Evolutionary conservation across 2,113 vertebrate genomes (phyloP).

Genomic region (Sphyrna mokarran): DNA sequence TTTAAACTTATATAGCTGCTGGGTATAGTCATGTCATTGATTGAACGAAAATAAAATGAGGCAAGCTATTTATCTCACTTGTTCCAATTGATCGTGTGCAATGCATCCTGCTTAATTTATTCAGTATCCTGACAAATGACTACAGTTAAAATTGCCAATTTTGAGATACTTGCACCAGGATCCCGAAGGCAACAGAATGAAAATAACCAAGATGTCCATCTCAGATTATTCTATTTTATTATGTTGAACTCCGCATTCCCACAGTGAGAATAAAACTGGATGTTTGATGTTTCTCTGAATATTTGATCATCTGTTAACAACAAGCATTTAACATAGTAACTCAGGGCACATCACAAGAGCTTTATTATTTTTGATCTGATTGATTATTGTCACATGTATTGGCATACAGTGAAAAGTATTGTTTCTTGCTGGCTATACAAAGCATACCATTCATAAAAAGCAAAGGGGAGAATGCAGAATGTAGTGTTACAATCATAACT

Average conservation of each 20-base stretch:
- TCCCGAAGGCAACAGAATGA: background rate
- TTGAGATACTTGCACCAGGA: background rate
- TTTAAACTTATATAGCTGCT: background rate
- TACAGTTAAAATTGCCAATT: conserved; percentile 9
- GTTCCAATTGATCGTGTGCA: background rate
- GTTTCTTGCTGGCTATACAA: no score
- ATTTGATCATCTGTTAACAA: background rate
- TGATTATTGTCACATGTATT: no score
- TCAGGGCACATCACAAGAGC: background rate
- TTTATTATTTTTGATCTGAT: no score
- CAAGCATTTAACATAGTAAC: background rate
- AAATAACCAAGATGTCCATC: no score
- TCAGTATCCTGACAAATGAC: background rate
- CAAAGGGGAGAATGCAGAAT: no score
- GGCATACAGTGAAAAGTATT: no score
- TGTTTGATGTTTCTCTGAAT: background rate
- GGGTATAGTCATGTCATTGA: background rate
- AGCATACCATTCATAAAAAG: no score
- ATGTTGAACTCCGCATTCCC: background rate
- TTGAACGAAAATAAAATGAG: background rate
- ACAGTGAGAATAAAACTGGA: background rate
- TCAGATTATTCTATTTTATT: background rate
- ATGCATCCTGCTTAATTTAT: background rate
- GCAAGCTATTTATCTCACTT: background rate
- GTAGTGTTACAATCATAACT: no score